Evolutionary conservation across 2,797 vertebrate genomes (phyloP).

Genomic region (Pempheris klunzingeri): DNA sequence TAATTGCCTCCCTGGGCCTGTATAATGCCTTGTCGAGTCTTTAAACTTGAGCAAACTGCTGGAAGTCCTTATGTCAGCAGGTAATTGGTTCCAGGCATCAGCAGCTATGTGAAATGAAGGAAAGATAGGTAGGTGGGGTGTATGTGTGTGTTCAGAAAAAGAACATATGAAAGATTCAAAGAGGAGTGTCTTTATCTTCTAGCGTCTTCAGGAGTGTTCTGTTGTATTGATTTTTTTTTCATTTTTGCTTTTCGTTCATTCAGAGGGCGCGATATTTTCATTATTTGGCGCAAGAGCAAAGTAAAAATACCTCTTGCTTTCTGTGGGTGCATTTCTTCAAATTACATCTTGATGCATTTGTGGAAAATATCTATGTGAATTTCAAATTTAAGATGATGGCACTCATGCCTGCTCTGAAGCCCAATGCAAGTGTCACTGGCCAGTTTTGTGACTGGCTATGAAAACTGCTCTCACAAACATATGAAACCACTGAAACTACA

Average conservation of each 20-base stretch:
- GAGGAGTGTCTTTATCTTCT: slow-evolving; percentile 46
- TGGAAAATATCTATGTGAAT: slow-evolving; percentile 34
- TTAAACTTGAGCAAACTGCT: slow-evolving; percentile 85
- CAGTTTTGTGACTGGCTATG: slow-evolving; percentile 12
- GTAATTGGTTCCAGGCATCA: slow-evolving; percentile 85
- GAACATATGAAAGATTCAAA: slow-evolving; percentile 51
- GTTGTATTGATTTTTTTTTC: slow-evolving; percentile 51
- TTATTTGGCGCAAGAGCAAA: slow-evolving; percentile 36
- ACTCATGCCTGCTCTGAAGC: not conserved
- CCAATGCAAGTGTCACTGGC: not conserved
- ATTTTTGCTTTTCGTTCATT: slow-evolving; percentile 63
- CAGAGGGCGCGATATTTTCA: slow-evolving; percentile 51
- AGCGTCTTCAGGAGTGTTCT: slow-evolving; percentile 30
- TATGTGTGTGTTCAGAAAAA: slow-evolving; percentile 53
- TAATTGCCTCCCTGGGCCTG: slow-evolving; percentile 83
- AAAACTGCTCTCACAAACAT: slow-evolving; percentile 20
- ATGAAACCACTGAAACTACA: not conserved
- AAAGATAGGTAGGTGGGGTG: slow-evolving; percentile 59
- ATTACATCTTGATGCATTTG: slow-evolving; percentile 41
- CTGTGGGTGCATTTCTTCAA: slow-evolving; percentile 32
- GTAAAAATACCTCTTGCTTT: slow-evolving; percentile 33
- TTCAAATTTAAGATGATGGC: not conserved
- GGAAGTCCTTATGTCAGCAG: slow-evolving; percentile 84
- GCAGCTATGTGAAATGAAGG: slow-evolving; percentile 73
- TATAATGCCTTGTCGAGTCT: slow-evolving; percentile 83